phyloP scores from a whole-genome alignment of 2,113 vertebrate genomes.

The Eretmochelys imbricata region DNA sequence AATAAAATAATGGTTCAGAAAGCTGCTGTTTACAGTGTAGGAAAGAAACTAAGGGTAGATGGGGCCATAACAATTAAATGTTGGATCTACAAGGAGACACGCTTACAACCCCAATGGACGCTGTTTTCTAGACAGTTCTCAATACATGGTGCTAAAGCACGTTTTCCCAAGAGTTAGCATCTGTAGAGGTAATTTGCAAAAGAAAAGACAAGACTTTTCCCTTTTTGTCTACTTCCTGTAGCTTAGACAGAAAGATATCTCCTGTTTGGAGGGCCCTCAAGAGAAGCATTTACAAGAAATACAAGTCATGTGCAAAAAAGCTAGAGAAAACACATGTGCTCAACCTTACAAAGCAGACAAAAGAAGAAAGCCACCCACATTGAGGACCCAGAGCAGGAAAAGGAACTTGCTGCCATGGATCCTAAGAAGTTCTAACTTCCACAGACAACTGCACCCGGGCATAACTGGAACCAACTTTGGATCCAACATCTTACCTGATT shows the following conservation, averaged over 20 bases:
- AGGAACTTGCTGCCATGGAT: not conserved
- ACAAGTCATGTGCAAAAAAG: constrained; percentile 4
- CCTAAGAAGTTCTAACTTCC: not conserved
- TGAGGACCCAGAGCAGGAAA: not conserved
- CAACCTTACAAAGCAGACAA: constrained; percentile 22
- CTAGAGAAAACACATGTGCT: not conserved
- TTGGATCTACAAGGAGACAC: not conserved
- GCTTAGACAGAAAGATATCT: not conserved
- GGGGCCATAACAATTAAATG: not conserved
- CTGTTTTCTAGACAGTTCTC: not conserved
- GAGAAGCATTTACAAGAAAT: not conserved
- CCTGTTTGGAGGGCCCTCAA: not conserved
- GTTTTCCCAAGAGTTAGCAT: not conserved
- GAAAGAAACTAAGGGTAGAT: not conserved
- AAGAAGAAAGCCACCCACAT: not conserved
- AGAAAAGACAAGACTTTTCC: not conserved
- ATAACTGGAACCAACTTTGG: constrained; percentile 31
- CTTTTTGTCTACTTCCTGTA: not conserved
- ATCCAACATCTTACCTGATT: not conserved
- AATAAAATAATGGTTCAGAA: not conserved
- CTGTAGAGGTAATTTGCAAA: not conserved
- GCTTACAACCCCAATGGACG: not conserved
- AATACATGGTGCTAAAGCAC: not conserved
- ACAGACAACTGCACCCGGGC: constrained; percentile 18
- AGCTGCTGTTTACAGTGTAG: not conserved